Evolutionary conservation across 2,888 invertebrate species (phyloP), one percentile per base, ranked within the genome.

Genomic region (Rugalucina vietnamica): DNA sequence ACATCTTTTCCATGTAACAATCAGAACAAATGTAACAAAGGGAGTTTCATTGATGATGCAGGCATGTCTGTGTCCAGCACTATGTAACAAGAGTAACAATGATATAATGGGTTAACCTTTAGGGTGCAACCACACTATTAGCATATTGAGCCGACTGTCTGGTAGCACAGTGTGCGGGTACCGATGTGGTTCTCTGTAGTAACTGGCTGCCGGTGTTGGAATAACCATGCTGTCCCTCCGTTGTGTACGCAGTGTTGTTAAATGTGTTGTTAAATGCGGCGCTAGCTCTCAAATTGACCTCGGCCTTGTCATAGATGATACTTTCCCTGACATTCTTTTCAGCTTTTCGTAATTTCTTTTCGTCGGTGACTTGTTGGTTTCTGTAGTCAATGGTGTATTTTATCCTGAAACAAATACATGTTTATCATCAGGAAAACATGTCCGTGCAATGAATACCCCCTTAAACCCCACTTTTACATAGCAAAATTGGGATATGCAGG

Each of bases 141-240:
- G 29, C 29, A 60, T 60, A 60, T 18, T 60, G 60, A 60, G 60
- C 60, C 3, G 60, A 60, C 60, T 60, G 60, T 60, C 60, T 60
- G 29, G 60, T 29, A 5, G 60, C 60, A 10, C 29, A 3, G 29
- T 27, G 60, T 5, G 29, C 29, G 18, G 60, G 3, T 2, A 10
- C 4, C 27, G 60, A 60, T 8, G 43, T 43, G 43, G 18, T 12
- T 8, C 43, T 43, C 8, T 18, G 10, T 43, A 18, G 8, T 27
- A 4, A 5, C 5, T 4, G 5, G 60, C 60, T 60, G 60, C 21
- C 60, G 8, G 60, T 60, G 29, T 60, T 60, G 24, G 60, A 27
- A 21, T 60, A 60, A 21, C 5, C 29, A 21, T 14, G 21, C 21
- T 24, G 60, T 27, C 29, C 5, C 3, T 29, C 29, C 3, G 24